A percentile compares a stretch with the other conserved stretches of the same genome.
Conservation (phyloP, 2,797 vertebrate species). For the Anas bahamensis region DNA sequence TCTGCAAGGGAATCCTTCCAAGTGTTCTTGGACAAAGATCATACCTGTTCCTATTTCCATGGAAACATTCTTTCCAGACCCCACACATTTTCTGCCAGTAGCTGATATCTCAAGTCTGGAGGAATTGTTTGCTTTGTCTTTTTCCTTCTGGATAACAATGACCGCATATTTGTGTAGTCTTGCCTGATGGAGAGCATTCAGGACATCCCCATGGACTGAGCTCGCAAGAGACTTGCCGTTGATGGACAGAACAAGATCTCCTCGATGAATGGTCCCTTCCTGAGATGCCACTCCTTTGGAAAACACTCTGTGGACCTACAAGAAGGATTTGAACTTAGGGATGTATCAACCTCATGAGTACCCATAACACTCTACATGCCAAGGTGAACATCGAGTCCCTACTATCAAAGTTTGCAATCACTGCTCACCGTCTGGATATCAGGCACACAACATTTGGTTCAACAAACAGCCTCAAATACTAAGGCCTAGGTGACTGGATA, state of each 20-base stretch:
- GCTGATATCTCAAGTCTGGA: slow-evolving; percentile 61
- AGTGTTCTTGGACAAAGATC: slow-evolving; percentile 14
- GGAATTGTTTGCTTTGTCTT: slow-evolving; percentile 54
- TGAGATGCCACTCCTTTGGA: slow-evolving; percentile 86
- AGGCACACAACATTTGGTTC: not conserved
- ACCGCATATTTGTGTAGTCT: slow-evolving; percentile 82
- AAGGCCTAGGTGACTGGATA: not conserved
- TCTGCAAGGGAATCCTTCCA: slow-evolving; percentile 45
- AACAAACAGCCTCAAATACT: not conserved
- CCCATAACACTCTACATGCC: not conserved
- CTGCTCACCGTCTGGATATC: not conserved
- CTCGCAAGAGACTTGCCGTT: slow-evolving; percentile 85
- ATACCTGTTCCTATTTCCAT: slow-evolving; percentile 82
- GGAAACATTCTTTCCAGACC: slow-evolving; percentile 63
- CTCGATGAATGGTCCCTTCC: slow-evolving; percentile 88
- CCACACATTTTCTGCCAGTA: slow-evolving; percentile 56
- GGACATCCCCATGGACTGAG: slow-evolving; percentile 85
- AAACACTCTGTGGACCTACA: slow-evolving; percentile 94
- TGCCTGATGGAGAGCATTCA: slow-evolving; percentile 90
- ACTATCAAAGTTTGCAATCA: not conserved
- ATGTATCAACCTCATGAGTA: not conserved
- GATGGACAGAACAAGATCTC: slow-evolving; percentile 89
- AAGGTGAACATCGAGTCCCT: not conserved
- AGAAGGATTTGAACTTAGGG: not conserved
- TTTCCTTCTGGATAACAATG: slow-evolving; percentile 85